These are phyloP conservation scores for Chrysotoxum bicinctum DNA, from an alignment of 2,888 invertebrate species.

Conservation along the genomic window DNA sequence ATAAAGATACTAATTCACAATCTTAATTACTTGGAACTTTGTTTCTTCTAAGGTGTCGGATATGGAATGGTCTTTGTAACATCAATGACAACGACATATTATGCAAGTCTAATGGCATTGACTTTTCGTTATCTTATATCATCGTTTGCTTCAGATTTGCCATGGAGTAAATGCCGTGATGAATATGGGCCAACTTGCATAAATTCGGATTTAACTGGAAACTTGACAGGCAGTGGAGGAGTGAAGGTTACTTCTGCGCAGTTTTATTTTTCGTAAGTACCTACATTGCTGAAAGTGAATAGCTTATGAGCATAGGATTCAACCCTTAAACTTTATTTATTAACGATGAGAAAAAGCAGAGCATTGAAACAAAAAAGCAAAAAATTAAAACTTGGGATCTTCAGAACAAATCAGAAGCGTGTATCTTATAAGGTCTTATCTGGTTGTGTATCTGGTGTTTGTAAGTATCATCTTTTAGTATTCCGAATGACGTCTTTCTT, in stretches of 20 bases:
- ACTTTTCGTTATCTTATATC: conserved; percentile 85
- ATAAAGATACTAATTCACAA: not conserved
- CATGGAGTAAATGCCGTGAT: conserved; percentile 82
- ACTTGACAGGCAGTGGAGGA: conserved; percentile 30
- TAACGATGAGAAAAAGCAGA: too few relatives aligned
- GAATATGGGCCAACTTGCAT: conserved; percentile 36
- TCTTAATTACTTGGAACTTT: not conserved
- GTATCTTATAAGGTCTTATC: too few relatives aligned
- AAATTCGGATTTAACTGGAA: conserved; percentile 55
- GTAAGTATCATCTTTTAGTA: too few relatives aligned
- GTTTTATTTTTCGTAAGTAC: conserved; percentile 81
- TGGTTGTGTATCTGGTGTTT: too few relatives aligned
- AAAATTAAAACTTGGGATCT: too few relatives aligned
- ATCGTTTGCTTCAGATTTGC: conserved; percentile 84
- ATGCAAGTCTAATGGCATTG: conserved; percentile 86
- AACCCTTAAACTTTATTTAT: too few relatives aligned
- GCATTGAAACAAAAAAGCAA: too few relatives aligned
- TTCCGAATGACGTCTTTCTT: too few relatives aligned
- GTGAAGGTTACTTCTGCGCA: conserved; percentile 80
- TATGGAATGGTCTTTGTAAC: conserved; percentile 83
- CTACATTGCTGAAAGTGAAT: too few relatives aligned
- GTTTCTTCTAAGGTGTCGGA: conserved; percentile 37
- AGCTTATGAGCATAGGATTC: too few relatives aligned
- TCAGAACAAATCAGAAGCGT: too few relatives aligned
- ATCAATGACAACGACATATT: conserved; percentile 85